Percentiles rank a stretch among this genome's conserved stretches.
Evolutionary conservation across 2,113 vertebrate genomes (phyloP).

Genomic region (Plecturocebus donacophilus): DNA sequence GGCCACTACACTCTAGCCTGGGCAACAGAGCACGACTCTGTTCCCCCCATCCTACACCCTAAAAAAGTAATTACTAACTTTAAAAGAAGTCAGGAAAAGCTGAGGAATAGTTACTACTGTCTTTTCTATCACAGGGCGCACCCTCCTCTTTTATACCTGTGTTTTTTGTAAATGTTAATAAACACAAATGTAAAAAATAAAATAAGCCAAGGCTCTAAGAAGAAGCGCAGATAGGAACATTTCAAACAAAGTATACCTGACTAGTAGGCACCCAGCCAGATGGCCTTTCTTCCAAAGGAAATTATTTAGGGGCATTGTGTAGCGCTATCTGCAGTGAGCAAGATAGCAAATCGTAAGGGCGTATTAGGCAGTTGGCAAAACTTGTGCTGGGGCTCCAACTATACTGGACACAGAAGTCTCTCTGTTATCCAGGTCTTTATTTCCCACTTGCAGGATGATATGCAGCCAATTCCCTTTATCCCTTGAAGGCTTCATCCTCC

Average conservation of each 20-base stretch:
- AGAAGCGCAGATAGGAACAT: background rate
- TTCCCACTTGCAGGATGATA: background rate
- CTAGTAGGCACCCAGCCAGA: background rate
- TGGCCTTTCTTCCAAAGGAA: background rate
- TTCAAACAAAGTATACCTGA: background rate
- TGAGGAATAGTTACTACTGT: background rate
- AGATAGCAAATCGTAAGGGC: background rate
- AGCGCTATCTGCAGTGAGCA: background rate
- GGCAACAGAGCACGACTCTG: too few relatives aligned
- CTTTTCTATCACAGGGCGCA: background rate
- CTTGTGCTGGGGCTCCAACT: too few relatives aligned
- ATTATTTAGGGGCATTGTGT: background rate
- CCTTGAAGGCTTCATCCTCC: background rate
- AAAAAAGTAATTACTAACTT: background rate
- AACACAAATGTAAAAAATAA: background rate
- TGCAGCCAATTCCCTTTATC: rapidly evolving
- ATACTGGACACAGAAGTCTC: background rate
- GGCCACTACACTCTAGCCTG: too few relatives aligned
- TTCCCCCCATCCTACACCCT: too few relatives aligned
- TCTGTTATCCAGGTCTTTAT: background rate
- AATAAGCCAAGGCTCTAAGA: background rate
- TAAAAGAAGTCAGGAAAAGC: background rate
- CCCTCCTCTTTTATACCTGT: background rate
- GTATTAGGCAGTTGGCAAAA: background rate
- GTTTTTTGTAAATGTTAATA: background rate